Percentiles rank a stretch among this genome's conserved stretches.
Evolutionary conservation across 1,140 invertebrate species (phyloP).

Genomic region (Megalopta genalis): DNA sequence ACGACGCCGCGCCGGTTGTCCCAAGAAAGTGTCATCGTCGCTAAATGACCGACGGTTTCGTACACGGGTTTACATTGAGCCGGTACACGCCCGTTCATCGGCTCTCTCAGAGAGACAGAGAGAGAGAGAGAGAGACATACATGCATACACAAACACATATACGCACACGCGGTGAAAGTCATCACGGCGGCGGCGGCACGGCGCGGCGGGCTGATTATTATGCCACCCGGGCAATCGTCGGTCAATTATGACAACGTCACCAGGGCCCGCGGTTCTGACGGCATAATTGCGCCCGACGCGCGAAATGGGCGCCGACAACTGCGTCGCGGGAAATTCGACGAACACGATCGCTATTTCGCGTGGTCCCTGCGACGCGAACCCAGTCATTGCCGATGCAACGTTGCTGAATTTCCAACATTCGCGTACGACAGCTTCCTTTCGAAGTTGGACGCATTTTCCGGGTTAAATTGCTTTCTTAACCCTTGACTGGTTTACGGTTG

Average conservation of each 20-base stretch:
- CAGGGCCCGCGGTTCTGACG: constrained; percentile 25
- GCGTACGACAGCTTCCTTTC: no score
- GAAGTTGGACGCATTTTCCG: no score
- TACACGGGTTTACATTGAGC: background rate
- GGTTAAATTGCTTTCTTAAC: no score
- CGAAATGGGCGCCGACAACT: constrained; percentile 29
- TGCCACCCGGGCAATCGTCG: constrained; percentile 51
- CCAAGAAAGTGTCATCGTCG: constrained; percentile 1
- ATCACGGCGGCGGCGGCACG: background rate
- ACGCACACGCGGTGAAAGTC: constrained; percentile 56
- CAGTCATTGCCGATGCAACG: no score
- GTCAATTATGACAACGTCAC: constrained; percentile 56
- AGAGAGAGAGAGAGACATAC: no score
- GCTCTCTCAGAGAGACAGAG: no score
- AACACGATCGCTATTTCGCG: background rate
- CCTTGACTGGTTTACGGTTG: no score
- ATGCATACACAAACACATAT: no score
- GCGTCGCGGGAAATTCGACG: constrained; percentile 45
- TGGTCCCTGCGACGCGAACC: background rate
- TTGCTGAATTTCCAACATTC: no score
- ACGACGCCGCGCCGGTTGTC: background rate
- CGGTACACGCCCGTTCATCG: constrained; percentile 11
- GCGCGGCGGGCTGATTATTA: constrained; percentile 52
- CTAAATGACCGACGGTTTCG: background rate
- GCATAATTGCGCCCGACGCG: constrained; percentile 39